Evolutionary conservation across 2,113 vertebrate genomes (phyloP), one percentile per base, ranked within the genome.

Genomic region (Poeciliopsis turrubarensis): DNA sequence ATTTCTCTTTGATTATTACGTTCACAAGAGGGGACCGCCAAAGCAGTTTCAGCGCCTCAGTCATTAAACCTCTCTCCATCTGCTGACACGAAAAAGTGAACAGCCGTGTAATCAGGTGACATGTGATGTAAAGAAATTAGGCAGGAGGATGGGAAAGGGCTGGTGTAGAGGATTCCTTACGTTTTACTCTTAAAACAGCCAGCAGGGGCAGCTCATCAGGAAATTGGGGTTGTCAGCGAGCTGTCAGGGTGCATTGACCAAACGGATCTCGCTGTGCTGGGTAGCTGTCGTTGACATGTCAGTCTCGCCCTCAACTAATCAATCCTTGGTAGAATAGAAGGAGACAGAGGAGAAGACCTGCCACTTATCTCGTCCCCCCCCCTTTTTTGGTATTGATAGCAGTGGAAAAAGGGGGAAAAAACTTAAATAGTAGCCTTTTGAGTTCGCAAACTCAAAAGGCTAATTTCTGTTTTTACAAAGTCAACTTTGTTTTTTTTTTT

Each of bases 181-280:
- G 84, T 82, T 83, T 73, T 72, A 68, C 81, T 74, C 72, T 80
- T 84, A 84, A 83, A 88, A 78, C 67, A 71, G 81, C 15, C 13
- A 80, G 22, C 73, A 67, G 80, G 79, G 73, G 86, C 75, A 22
- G 71, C 86, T 83, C 86, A 85, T 87, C 77, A 67, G 89, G 87
- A 93, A 91, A 93, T 88, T 88, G 84, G 87, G 87, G 87, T 57
- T 88, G 89, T 92, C 91, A 92, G 89, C 84, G 63, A 75, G 79
- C 89, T 92, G 91, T 89, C 93, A 91, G 80, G 73, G 86, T 64
- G 85, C 88, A 82, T 87, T 90, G 89, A 89, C 91, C 91, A 80
- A 77, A 91, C 82, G 84, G 83, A 72, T 47, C 71, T 75, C 25
- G 62, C 77, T 78, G 75, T 84, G 72, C 74, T 9, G 60, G 90